Percentiles rank a stretch among this genome's conserved stretches.
Conservation (phyloP, 2,113 vertebrate genomes). For the Amblyornis subalaris region DNA sequence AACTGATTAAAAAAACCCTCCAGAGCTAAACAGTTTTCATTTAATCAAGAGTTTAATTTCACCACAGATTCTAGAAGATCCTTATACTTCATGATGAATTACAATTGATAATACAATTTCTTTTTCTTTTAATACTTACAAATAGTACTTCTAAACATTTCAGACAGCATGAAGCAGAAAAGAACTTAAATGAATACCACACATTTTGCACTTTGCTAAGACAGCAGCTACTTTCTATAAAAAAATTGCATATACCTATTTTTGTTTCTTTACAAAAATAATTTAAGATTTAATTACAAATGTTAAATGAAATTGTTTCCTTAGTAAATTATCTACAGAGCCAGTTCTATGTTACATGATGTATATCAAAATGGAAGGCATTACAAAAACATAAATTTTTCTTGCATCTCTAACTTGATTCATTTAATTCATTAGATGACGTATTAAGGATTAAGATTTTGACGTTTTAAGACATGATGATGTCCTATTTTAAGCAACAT, state of each 20-base stretch:
- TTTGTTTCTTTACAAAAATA: not conserved
- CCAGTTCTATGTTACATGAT: not conserved
- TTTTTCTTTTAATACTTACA: not conserved
- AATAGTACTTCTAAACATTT: not conserved
- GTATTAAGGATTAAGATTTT: not conserved
- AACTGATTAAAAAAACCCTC: not conserved
- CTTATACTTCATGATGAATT: not conserved
- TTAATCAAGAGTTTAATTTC: not conserved
- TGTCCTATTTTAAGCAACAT: not conserved
- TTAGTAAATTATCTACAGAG: not conserved
- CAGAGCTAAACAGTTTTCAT: not conserved
- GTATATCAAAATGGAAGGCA: not conserved
- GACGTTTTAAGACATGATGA: not conserved
- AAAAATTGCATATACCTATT: rapidly evolving
- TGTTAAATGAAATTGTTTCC: not conserved
- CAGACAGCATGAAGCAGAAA: not conserved
- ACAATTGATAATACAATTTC: not conserved
- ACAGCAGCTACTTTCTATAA: not conserved
- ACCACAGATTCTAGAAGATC: not conserved
- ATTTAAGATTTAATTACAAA: not conserved
- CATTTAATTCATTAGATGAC: slow-evolving; percentile 9
- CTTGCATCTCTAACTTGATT: slow-evolving; percentile 11
- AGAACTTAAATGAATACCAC: not conserved
- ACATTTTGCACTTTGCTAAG: not conserved
- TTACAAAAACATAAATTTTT: not conserved